phyloP scores from a whole-genome alignment of 2,888 invertebrate species.

The Abrostola tripartita region DNA sequence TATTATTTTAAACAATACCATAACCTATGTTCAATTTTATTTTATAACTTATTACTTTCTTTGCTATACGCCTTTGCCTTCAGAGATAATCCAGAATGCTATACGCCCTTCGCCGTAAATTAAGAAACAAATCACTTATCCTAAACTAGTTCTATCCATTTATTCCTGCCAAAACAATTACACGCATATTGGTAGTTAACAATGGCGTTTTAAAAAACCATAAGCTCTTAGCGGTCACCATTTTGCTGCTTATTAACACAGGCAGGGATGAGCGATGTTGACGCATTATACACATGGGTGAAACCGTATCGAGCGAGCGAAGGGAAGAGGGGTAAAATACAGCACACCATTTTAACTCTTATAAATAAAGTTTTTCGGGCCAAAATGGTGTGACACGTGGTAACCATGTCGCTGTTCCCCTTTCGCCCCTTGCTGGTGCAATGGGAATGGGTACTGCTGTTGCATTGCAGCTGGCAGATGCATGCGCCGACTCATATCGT shows the following conservation, averaged over 20 bases:
- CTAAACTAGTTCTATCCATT: too few species aligned
- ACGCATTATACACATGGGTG: slow-evolving; percentile 42
- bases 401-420: slow-evolving; percentile 9
- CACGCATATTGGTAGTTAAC: slow-evolving; percentile 7
- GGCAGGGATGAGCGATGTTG: slow-evolving; percentile 33
- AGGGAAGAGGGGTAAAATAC: slow-evolving; percentile 10
- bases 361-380: background rate
- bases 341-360: slow-evolving; percentile 17
- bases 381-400: slow-evolving; percentile 12
- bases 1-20: too few species aligned
- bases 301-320: slow-evolving; percentile 41
- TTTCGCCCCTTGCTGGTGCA: slow-evolving; percentile 23
- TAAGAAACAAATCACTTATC: too few species aligned
- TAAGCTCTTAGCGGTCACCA: slow-evolving; percentile 20
- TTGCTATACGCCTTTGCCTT: too few species aligned
- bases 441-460: slow-evolving; percentile 18
- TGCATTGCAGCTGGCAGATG: slow-evolving; percentile 41
- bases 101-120: too few species aligned
- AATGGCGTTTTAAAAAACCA: slow-evolving; percentile 1
- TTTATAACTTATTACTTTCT: too few species aligned
- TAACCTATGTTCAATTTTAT: too few species aligned
- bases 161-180: background rate
- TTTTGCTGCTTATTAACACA: slow-evolving; percentile 55
- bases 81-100: too few species aligned
- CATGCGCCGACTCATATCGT: slow-evolving; percentile 13